These are phyloP conservation scores for Trinectes maculatus DNA, from an alignment of 2,113 vertebrate genomes.

Conservation along the genomic window DNA sequence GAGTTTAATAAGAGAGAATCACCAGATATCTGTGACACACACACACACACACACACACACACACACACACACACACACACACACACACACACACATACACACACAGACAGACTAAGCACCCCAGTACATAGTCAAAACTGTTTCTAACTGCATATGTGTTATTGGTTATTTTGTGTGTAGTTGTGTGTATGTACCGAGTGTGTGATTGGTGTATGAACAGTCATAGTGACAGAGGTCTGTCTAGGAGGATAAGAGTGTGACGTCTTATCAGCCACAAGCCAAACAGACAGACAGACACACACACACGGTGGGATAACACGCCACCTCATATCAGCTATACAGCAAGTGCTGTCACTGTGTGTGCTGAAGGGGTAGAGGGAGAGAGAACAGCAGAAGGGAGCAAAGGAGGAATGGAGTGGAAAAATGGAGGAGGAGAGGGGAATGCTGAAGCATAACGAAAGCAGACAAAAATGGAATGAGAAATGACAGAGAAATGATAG, in stretches of 20 bases:
- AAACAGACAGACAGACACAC: conserved; percentile 49
- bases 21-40: conserved; percentile 48
- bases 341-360: conserved; percentile 26
- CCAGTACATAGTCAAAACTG: neutral
- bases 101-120: conserved; percentile 18
- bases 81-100: conserved; percentile 8
- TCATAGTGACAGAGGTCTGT: conserved; percentile 56
- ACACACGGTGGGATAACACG: conserved; percentile 41
- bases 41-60: conserved; percentile 9
- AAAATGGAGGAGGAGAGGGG: neutral
- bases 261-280: conserved; percentile 65
- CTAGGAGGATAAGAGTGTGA: conserved; percentile 62
- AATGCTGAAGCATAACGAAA: conserved; percentile 7
- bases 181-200: neutral
- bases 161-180: neutral
- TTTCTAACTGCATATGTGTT: conserved; percentile 7
- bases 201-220: conserved; percentile 35
- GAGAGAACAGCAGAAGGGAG: neutral
- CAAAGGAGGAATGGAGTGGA: neutral
- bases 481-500: conserved; percentile 11
- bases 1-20: conserved; percentile 56
- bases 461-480: conserved; percentile 16
- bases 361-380: neutral
- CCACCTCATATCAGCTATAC: conserved; percentile 53
- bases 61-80: conserved; percentile 23